phyloP scores from a whole-genome alignment of 92 coral and sea anemone genomes.

The Plumapathes pennacea region DNA sequence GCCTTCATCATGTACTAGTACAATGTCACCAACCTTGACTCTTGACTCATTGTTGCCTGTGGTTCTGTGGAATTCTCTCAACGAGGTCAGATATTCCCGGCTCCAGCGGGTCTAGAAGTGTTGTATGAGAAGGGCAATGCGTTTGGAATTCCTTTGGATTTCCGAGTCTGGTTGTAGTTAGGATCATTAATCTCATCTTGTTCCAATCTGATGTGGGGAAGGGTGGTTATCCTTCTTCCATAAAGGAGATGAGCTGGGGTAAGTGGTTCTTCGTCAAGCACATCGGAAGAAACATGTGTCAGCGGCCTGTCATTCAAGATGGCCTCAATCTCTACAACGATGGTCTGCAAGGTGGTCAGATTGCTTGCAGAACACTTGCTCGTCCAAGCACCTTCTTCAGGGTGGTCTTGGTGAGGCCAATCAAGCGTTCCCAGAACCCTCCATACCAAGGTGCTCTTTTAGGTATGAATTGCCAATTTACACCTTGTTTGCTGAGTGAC shows the following conservation, averaged over 20 bases:
- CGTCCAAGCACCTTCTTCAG: slow-evolving; percentile 42
- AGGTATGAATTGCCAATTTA: slow-evolving; percentile 46
- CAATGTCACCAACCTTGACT: slow-evolving; percentile 20
- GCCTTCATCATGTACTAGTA: slow-evolving; percentile 29
- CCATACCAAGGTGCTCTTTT: slow-evolving; percentile 56
- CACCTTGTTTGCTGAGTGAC: slow-evolving; percentile 11
- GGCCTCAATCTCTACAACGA: slow-evolving; percentile 9
- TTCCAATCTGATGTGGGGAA: slow-evolving; percentile 35
- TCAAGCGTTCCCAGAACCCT: slow-evolving; percentile 54
- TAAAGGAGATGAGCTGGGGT: slow-evolving; percentile 52
- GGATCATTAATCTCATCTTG: slow-evolving; percentile 33
- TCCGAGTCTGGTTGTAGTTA: not conserved
- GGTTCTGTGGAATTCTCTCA: slow-evolving; percentile 31
- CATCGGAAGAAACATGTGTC: slow-evolving; percentile 34
- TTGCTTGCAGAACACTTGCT: slow-evolving; percentile 13
- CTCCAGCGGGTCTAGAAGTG: slow-evolving; percentile 51
- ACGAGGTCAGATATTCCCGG: slow-evolving; percentile 24
- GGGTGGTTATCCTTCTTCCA: slow-evolving; percentile 47
- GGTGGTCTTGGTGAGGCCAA: slow-evolving; percentile 30
- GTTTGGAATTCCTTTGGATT: slow-evolving; percentile 16
- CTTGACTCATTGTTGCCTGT: slow-evolving; percentile 32
- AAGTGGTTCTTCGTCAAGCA: slow-evolving; percentile 30
- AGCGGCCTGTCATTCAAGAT: slow-evolving; percentile 20
- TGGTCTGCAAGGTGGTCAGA: slow-evolving; percentile 10
- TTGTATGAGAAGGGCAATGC: slow-evolving; percentile 8